Base-by-base conservation (phyloP, 23 tunicate genomes). In the Botrylloides violaceus region DNA sequence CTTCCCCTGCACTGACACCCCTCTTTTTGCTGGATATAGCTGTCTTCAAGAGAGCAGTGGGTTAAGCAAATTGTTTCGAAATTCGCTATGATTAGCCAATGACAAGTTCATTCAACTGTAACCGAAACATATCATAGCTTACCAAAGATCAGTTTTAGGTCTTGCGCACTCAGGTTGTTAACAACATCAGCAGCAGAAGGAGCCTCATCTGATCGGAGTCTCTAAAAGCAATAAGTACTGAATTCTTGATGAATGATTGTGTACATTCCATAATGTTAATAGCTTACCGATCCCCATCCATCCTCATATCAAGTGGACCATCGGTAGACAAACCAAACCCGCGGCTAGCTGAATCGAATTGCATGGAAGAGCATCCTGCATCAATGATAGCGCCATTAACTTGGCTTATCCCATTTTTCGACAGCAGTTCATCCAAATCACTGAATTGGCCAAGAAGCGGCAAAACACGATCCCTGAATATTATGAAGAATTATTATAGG, bases 251-350 rank as follows among this genome's bases (percentile, higher is more conserved):
- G 53, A 43, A 59, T 59, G 64, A n/a, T 6, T 43, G 53, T 43
- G 53, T 43, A 43, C 53, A 43, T n/a, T n/a, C n/a, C n/a, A n/a
- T n/a, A n/a, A n/a, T n/a, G n/a, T n/a, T n/a, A n/a, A 15, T 7
- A 43, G 15, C 53, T 36, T 7, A 68, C 74, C 74, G 34, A 0
- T 37, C 58, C 0, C 74, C 97, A 64, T 88, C 96, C 97, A 90
- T 90, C 48, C 97, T 74, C 97, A 90, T 90, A 59, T 90, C 97
- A 36, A 90, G 59, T 15, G 90, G 97, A 5, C 97, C 97, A 73
- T 83, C 90, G 29, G 58, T 72, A 2, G 83, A 43, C n/a, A 90
- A 37, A 2, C 84, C 75, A 79, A 90, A 90, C 3, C 97, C 97
- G 38, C 97, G 66, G 3, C 36, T 60, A 4, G 78, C 62, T 6